Evolutionary conservation across 2,113 vertebrate genomes (phyloP), one percentile per base, ranked within the genome.

Genomic region (Rutilus rutilus): DNA sequence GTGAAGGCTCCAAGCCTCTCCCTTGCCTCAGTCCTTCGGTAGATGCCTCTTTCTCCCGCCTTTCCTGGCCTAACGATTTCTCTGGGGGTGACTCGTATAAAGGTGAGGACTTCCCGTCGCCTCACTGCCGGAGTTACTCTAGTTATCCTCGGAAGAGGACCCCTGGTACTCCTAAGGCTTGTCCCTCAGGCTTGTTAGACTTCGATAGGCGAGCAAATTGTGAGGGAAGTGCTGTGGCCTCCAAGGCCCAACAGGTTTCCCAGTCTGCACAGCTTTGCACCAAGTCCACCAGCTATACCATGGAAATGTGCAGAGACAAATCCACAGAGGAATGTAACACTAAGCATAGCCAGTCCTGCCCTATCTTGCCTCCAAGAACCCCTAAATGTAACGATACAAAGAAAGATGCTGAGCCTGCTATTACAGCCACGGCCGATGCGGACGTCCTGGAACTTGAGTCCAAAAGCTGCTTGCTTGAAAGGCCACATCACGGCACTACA

Each of bases 101-200:
- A 83, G 91, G 89, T 84, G 96, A 92, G 0, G 96, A 97, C 73
- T 97, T 97, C 69, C 91, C 95, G 2, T 94, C 96, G 0, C 91
- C 96, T 76, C 93, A 95, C 17, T 96, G 96, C 91, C 95, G 95
- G 78, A 99, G 98, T 91, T 96, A 96, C 92, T 98, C 98, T 89
- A 99, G 98, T 84, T 99, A 98, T 85, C 98, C 98, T 60, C 95
- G 98, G 39, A 98, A 99, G 89, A 97, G 98, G 90, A 95, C 96
- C 14, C 95, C 95, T 4, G 95, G 94, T 90, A 96, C 95, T 36
- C 94, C 96, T 78, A 97, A 97, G 93, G 96, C 95, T 91, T 97
- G 93, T 88, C 95, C 96, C 54, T 95, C 97, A 23, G 96, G 96
- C 85, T 94, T 96, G 5, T 95, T 96, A 9, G 96, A 97, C 74